Evolutionary conservation across 2,797 vertebrate species (phyloP), one percentile per base, ranked within the genome.

Genomic region (Danio kyathit): DNA sequence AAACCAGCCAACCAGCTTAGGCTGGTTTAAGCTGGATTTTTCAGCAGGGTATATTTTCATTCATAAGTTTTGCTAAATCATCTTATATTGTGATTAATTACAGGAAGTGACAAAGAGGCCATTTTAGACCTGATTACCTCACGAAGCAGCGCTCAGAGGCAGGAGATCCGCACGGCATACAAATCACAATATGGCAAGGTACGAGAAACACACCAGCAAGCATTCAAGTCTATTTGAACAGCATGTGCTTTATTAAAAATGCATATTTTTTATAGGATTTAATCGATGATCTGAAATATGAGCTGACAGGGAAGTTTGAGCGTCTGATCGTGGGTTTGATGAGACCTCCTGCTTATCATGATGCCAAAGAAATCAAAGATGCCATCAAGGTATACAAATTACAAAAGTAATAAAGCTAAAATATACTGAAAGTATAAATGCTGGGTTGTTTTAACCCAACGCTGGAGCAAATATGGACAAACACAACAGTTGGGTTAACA

Each of bases 251-350:
- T 21, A 51, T 76, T 17, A 38, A 11, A 61, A 40, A 13, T 5
- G 11, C 6, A 13, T 40, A 7, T 54, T 75, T 16, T 71, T 49
- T 1, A 0, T 81, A 99, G 98, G 98, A 99, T 89, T 94, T 99
- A 87, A 97, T 98, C 8, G 95, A 94, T 11, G 96, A 98, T 89
- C 90, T 99, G 79, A 99, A 99, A 86, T 98, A 98, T 0, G 98
- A 99, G 90, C 93, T 99, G 88, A 99, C 96, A 0, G 98, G 98
- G 14, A 98, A 99, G 89, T 99, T 99, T 82, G 98, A 99, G 85
- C 94, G 96, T 6, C 94, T 99, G 87, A 96, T 99, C 0, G 96
- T 98, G 78, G 96, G 96, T 81, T 90, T 99, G 86, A 99, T 99
- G 97, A 94, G 95, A 77, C 92, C 95, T 3, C 94, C 94, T 0